Conservation (phyloP, 2,888 invertebrate genomes). For the Lordiphosa fenestrarum region DNA sequence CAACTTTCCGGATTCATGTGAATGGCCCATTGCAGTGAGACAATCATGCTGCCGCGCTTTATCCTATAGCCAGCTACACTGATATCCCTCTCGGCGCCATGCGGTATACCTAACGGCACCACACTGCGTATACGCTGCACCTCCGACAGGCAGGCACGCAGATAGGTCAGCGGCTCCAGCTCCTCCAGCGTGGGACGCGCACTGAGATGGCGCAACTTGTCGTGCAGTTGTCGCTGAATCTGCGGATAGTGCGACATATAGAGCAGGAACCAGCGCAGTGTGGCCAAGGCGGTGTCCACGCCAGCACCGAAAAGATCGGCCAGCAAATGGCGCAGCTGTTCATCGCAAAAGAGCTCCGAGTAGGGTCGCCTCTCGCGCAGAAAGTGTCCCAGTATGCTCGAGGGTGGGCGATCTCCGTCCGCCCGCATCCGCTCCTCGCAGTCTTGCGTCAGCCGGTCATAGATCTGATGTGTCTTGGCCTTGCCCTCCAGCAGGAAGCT, state of each 20-base stretch:
- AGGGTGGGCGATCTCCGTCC: conserved; percentile 1
- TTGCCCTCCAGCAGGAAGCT: conserved; percentile 86
- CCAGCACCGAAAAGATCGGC: conserved; percentile 94
- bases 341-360: conserved; percentile 54
- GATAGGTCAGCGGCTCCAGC: conserved; percentile 68
- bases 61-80: conserved; percentile 84
- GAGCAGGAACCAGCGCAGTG: conserved; percentile 90
- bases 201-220: conserved; percentile 45
- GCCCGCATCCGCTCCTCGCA: conserved; percentile 77
- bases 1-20: conserved; percentile 87
- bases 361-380: conserved; percentile 82
- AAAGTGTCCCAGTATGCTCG: conserved; percentile 85
- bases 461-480: conserved; percentile 86
- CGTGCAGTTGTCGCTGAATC: conserved; percentile 81
- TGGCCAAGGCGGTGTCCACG: conserved; percentile 90
- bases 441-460: conserved; percentile 85
- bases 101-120: conserved; percentile 92
- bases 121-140: conserved; percentile 89
- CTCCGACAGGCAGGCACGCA: conserved; percentile 87
- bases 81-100: conserved; percentile 84
- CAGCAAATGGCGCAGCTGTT: conserved; percentile 85
- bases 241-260: conserved; percentile 87
- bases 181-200: conserved; percentile 58
- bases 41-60: conserved; percentile 86
- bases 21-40: conserved; percentile 91